Conservation (phyloP, 2,797 vertebrate genomes). For the Malacoraja senta region DNA sequence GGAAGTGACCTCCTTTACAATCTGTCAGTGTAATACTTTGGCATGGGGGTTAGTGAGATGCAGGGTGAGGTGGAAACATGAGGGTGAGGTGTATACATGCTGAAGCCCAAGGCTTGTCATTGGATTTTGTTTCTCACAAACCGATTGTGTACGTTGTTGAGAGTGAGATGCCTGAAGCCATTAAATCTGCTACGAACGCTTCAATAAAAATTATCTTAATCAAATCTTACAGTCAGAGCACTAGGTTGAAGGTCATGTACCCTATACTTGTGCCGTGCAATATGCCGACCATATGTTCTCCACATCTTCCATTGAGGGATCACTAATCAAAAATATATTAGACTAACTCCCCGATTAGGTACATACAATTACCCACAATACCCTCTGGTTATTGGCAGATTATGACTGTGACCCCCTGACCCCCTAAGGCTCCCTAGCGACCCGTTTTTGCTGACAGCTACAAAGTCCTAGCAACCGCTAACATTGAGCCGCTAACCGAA, state of each 20-base stretch:
- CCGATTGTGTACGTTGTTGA: neutral
- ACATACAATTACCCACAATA: conserved; percentile 63
- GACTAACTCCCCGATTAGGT: conserved; percentile 55
- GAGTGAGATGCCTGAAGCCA: conserved; percentile 19
- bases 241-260: conserved; percentile 33
- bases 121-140: conserved; percentile 11
- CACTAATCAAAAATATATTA: conserved; percentile 35
- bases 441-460: conserved; percentile 46
- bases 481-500: neutral
- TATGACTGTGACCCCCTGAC: conserved; percentile 65
- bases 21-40: neutral
- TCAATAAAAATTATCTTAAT: conserved; percentile 38
- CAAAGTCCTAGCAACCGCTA: conserved; percentile 50
- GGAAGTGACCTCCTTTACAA: neutral
- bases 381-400: conserved; percentile 58
- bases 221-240: conserved; percentile 24
- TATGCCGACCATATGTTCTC: conserved; percentile 28
- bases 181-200: neutral
- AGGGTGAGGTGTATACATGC: neutral
- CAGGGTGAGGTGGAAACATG: neutral
- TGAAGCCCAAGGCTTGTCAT: neutral
- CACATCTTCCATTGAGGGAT: conserved; percentile 4
- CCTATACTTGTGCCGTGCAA: neutral
- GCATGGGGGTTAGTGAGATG: neutral
- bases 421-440: conserved; percentile 46